Percentiles rank a stretch among this genome's conserved stretches.
These are phyloP conservation scores for Takifugu flavidus DNA, from an alignment of 2,113 vertebrate species.

Conservation along the genomic window DNA sequence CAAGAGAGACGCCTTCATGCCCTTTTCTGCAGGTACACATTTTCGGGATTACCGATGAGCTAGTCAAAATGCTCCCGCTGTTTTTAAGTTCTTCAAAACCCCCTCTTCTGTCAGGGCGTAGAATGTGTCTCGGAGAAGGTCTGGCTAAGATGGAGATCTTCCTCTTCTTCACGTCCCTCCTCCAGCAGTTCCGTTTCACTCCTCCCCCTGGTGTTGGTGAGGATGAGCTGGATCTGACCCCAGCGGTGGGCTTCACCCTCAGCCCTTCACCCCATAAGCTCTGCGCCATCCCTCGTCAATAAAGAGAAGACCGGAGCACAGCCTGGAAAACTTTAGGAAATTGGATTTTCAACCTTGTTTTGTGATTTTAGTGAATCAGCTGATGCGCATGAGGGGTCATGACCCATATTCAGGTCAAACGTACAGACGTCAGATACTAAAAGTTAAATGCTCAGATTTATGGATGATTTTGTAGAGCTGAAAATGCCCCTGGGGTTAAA, in stretches of 20 bases:
- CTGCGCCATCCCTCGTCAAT: conserved; percentile 50
- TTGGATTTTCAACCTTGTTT: no score
- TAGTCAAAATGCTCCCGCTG: no score
- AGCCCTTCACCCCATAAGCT: conserved; percentile 51
- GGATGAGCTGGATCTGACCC: conserved; percentile 73
- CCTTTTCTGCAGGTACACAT: conserved; percentile 69
- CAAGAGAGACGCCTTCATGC: conserved; percentile 66
- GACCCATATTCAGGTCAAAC: no score
- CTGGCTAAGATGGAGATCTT: conserved; percentile 81
- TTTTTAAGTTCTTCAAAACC: background rate
- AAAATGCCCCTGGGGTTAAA: no score
- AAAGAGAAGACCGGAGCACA: conserved; percentile 1
- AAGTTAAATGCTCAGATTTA: no score
- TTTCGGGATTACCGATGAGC: background rate
- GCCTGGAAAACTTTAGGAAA: no score
- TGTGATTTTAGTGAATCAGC: no score
- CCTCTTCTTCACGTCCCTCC: conserved; percentile 75
- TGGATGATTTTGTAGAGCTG: no score
- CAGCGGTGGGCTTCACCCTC: conserved; percentile 42
- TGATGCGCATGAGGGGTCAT: no score
- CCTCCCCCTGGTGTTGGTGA: conserved; percentile 66
- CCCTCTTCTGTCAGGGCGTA: conserved; percentile 55
- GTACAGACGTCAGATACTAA: no score
- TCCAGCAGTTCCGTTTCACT: conserved; percentile 74
- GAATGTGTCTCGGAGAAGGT: conserved; percentile 72